These are phyloP conservation scores for Epinephelus lanceolatus DNA, from an alignment of 2,113 vertebrate species.

Conservation along the genomic window DNA sequence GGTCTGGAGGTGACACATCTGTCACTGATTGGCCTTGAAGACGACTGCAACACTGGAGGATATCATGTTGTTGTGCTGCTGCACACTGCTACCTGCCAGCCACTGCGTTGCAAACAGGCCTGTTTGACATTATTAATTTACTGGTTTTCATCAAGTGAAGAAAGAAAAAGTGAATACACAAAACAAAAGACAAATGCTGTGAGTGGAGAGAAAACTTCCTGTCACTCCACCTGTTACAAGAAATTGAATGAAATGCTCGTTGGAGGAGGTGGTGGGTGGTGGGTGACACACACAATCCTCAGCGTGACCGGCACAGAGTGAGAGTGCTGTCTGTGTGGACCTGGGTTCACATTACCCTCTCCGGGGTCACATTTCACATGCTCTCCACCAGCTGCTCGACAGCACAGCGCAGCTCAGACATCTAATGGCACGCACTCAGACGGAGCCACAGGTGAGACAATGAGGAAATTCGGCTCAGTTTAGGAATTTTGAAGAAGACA, in stretches of 20 bases:
- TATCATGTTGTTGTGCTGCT: conserved; percentile 28
- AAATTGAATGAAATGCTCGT: conserved; percentile 55
- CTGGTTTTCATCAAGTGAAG: not conserved
- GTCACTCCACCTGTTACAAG: conserved; percentile 25
- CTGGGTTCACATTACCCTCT: conserved; percentile 61
- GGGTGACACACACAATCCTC: conserved; percentile 46
- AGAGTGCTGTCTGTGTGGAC: conserved; percentile 52
- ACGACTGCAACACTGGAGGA: conserved; percentile 4
- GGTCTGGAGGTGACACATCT: conserved; percentile 9
- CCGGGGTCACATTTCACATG: conserved; percentile 66
- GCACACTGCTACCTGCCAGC: not conserved
- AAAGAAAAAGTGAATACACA: not conserved
- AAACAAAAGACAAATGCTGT: not conserved
- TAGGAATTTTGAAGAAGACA: not conserved
- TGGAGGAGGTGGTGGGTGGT: conserved; percentile 10
- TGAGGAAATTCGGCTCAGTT: conserved; percentile 12
- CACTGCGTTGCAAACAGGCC: not conserved
- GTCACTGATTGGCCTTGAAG: conserved; percentile 26
- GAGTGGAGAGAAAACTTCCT: conserved; percentile 29
- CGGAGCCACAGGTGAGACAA: conserved; percentile 33
- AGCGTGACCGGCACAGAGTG: conserved; percentile 17
- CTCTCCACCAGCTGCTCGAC: conserved; percentile 41
- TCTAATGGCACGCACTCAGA: conserved; percentile 44
- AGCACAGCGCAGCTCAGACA: conserved; percentile 1
- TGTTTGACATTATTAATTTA: conserved; percentile 24